phyloP scores from a whole-genome alignment of 2,888 invertebrate species.

The Exephanes ischioxanthus region DNA sequence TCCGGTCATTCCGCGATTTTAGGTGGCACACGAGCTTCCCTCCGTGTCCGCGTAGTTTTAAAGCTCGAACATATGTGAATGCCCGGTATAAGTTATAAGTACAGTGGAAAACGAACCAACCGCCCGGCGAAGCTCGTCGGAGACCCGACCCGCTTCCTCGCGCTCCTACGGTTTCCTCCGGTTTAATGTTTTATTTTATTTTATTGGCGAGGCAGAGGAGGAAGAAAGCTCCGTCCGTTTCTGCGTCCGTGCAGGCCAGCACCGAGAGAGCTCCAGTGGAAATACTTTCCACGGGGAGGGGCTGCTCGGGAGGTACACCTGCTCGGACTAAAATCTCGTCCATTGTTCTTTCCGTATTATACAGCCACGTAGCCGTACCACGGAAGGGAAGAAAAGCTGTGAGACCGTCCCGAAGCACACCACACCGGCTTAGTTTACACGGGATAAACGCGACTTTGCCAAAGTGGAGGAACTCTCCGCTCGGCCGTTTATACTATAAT shows the following conservation, averaged over 20 bases:
- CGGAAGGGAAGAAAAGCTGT: constrained; percentile 44
- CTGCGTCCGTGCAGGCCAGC: constrained; percentile 32
- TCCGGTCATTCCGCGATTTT: constrained; percentile 58
- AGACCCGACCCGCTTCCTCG: background rate
- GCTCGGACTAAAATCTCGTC: constrained; percentile 65
- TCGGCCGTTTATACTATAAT: constrained; percentile 62
- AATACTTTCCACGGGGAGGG: constrained; percentile 49
- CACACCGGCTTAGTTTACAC: constrained; percentile 75
- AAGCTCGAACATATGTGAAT: constrained; percentile 48
- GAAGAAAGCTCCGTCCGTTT: constrained; percentile 42
- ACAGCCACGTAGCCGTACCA: constrained; percentile 21
- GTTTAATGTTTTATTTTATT: constrained; percentile 75
- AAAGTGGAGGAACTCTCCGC: constrained; percentile 58
- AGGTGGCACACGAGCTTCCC: constrained; percentile 26
- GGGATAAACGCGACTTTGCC: constrained; percentile 71
- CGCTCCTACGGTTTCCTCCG: constrained; percentile 54
- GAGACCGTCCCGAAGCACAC: constrained; percentile 53
- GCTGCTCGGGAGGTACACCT: constrained; percentile 50
- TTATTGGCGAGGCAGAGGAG: constrained; percentile 67
- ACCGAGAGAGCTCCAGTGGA: constrained; percentile 37
- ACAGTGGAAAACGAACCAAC: constrained; percentile 1
- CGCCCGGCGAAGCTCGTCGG: constrained; percentile 19
- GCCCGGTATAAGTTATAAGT: constrained; percentile 30
- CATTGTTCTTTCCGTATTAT: constrained; percentile 63
- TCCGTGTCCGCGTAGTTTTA: constrained; percentile 32